Conservation (phyloP, 2,797 vertebrate genomes). For the Eupleurogrammus muticus region DNA sequence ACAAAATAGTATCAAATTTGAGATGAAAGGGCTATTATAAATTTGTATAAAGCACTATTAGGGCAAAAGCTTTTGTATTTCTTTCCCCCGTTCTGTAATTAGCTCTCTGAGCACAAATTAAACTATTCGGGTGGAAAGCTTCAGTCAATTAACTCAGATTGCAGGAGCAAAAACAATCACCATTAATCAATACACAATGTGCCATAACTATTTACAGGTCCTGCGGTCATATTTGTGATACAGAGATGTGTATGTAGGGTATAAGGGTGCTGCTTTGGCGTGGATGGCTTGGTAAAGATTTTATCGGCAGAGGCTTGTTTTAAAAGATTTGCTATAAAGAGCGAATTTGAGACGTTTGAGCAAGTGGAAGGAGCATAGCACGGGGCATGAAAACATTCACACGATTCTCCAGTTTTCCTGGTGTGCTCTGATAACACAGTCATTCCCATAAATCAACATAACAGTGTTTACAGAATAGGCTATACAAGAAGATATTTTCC, state of each 20-base stretch:
- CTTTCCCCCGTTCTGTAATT: constrained; percentile 46
- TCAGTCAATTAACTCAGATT: constrained; percentile 47
- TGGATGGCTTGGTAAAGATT: constrained; percentile 14
- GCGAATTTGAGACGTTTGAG: not conserved
- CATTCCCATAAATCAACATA: constrained; percentile 31
- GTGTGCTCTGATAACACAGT: constrained; percentile 22
- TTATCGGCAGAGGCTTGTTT: not conserved
- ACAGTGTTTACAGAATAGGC: constrained; percentile 9
- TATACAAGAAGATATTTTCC: not conserved
- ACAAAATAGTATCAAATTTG: constrained; percentile 27
- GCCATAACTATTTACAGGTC: constrained; percentile 27
- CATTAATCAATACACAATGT: constrained; percentile 54
- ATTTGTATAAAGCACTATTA: constrained; percentile 26
- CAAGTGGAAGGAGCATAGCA: not conserved
- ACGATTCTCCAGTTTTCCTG: constrained; percentile 9
- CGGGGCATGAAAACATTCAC: not conserved
- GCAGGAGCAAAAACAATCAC: constrained; percentile 47
- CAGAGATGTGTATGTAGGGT: not conserved
- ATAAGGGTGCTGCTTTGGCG: not conserved
- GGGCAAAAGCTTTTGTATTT: constrained; percentile 29
- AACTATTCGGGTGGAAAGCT: constrained; percentile 46
- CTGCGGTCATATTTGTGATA: constrained; percentile 29
- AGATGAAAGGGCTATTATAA: constrained; percentile 15
- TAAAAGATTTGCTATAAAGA: not conserved
- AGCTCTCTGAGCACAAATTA: constrained; percentile 51